Evolutionary conservation across 2,113 vertebrate genomes (phyloP).

Genomic region (Dipodomys merriami): DNA sequence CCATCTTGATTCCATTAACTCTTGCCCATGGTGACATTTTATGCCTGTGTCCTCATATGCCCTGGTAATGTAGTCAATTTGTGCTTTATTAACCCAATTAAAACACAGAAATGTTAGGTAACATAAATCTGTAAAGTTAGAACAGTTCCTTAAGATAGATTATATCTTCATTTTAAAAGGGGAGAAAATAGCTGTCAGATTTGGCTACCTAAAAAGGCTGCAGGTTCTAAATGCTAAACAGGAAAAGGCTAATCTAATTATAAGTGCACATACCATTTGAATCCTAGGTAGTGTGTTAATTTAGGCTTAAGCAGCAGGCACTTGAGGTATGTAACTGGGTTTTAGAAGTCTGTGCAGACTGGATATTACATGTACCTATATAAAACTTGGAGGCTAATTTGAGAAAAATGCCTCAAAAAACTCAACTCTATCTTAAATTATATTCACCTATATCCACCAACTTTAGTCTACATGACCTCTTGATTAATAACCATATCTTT

Average conservation of each 20-base stretch:
- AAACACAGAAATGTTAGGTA: conserved; percentile 65
- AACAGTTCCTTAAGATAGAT: conserved; percentile 66
- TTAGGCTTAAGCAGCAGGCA: background rate
- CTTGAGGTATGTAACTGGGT: background rate
- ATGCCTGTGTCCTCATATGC: conserved; percentile 54
- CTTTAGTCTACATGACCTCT: background rate
- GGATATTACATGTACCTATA: background rate
- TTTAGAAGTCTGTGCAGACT: background rate
- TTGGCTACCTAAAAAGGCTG: background rate
- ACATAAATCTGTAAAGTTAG: conserved; percentile 44
- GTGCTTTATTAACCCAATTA: conserved; percentile 72
- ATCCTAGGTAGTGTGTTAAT: background rate
- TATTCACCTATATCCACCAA: background rate
- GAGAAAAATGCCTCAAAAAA: background rate
- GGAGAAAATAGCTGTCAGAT: background rate
- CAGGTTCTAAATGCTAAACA: conserved; percentile 10
- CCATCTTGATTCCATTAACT: conserved; percentile 63
- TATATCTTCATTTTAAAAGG: background rate
- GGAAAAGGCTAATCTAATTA: conserved; percentile 51
- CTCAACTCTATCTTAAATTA: background rate
- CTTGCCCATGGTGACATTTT: conserved; percentile 53
- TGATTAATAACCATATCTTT: background rate
- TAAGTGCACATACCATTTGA: conserved; percentile 17
- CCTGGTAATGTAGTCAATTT: conserved; percentile 57
- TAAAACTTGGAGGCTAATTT: conserved; percentile 8